Conservation (phyloP, 2,113 vertebrate species). For the Paedocypris sp. region DNA sequence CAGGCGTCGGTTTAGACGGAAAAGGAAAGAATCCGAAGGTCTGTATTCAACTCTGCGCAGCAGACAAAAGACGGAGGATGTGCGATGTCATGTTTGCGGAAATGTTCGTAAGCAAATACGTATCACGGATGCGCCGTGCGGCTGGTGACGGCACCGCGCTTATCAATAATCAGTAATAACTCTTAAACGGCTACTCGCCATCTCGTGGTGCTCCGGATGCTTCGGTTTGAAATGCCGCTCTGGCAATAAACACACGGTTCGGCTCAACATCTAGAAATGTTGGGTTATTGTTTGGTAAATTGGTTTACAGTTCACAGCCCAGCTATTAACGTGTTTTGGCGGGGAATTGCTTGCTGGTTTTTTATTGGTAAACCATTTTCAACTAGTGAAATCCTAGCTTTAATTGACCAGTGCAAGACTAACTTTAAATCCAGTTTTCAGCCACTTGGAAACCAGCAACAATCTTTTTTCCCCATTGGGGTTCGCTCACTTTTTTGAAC, state of each 20-base stretch:
- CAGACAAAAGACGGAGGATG: conserved; percentile 15
- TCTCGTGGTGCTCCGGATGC: neutral
- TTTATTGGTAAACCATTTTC: neutral
- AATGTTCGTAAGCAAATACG: conserved; percentile 14
- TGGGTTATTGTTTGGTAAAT: too few species aligned
- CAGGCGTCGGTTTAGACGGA: conserved; percentile 7
- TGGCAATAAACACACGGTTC: neutral
- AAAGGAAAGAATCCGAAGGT: conserved; percentile 21
- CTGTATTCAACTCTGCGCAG: conserved; percentile 10
- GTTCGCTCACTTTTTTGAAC: neutral
- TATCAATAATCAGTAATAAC: neutral
- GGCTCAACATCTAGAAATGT: too few species aligned
- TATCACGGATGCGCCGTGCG: conserved; percentile 5
- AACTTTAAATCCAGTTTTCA: neutral
- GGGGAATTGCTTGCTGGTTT: neutral
- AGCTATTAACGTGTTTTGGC: too few species aligned
- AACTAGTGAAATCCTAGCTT: neutral
- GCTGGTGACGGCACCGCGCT: neutral
- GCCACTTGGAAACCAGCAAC: neutral
- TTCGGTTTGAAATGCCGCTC: neutral
- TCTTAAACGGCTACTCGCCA: neutral
- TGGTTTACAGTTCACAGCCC: too few species aligned
- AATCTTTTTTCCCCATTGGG: neutral
- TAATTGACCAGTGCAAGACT: too few species aligned
- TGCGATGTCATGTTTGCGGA: conserved; percentile 19